Evolutionary conservation across 2,797 vertebrate genomes (phyloP), one percentile per base, ranked within the genome.

Genomic region (Chrosomus eos): DNA sequence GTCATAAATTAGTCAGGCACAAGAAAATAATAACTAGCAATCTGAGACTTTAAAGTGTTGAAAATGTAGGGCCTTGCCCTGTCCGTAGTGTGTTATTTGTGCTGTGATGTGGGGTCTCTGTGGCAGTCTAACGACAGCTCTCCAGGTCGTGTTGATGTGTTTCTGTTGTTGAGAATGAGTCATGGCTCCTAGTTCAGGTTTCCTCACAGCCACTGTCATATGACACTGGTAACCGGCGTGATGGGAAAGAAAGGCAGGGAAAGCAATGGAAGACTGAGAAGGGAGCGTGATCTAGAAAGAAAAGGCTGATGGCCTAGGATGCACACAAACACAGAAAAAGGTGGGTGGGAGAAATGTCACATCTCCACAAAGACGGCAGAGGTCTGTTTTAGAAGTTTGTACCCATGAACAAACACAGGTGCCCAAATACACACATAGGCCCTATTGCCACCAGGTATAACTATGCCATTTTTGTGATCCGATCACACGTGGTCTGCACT

Each of bases 141-240:
- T 77, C 82, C 74, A 84, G 82, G 48, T 84, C 51, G 38, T 74
- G 38, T 86, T 83, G 75, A 58, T 51, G 31, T 60, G 77, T 88
- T 90, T 81, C 36, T 60, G 85, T 85, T 86, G 87, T 89, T 89
- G 81, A 90, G 83, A 84, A 82, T 60, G 84, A 89, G 85, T 90
- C 88, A 87, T 82, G 86, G 82, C 81, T 90, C 76, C 67, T 79
- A 78, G 82, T 76, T 21, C 33, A 82, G 87, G 68, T 81, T 85
- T 86, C 16, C 43, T 75, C 78, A 18, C 82, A 80, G 81, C 73
- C 82, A 81, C 77, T 70, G 68, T 89, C 82, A 73, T 73, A 77
- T 82, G 68, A 66, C 73, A 40, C 84, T 82, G 80, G 81, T 87
- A 84, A 84, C 82, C 33, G 8, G 75, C 84, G 23, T 88, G 88